phyloP scores from a whole-genome alignment of 2,888 invertebrate species.

The Dynastes maya region DNA sequence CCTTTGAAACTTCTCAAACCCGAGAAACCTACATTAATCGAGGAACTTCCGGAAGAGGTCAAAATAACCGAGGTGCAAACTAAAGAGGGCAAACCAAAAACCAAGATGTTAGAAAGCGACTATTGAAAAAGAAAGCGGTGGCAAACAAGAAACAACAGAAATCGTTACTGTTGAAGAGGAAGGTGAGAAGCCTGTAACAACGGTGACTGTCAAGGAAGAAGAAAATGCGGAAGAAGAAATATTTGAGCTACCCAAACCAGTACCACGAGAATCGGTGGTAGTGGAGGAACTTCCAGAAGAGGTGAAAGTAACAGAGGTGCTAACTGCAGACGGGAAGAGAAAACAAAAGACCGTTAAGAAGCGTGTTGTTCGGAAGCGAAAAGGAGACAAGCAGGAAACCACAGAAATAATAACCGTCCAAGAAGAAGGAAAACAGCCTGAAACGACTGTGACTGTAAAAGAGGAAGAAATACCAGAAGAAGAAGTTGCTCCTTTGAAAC shows the following conservation, averaged over 20 bases:
- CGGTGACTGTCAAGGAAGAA: conserved; percentile 58
- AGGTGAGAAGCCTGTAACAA: conserved; percentile 57
- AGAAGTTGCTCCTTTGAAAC: too few species aligned
- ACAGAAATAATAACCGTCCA: too few species aligned
- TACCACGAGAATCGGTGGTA: conserved; percentile 56
- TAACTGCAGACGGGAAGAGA: too few species aligned
- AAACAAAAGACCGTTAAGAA: too few species aligned
- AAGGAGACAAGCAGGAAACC: too few species aligned
- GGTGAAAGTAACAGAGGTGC: conserved; percentile 57
- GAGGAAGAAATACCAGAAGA: too few species aligned
- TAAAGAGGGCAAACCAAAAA: conserved; percentile 60
- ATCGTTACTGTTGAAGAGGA: conserved; percentile 65
- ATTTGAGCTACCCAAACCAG: conserved; percentile 51
- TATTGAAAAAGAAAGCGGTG: conserved; percentile 68
- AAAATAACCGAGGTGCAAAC: conserved; percentile 51
- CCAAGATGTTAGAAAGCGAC: conserved; percentile 65
- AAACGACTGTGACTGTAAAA: too few species aligned
- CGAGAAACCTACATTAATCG: conserved; percentile 50
- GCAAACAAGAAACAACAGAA: conserved; percentile 65
- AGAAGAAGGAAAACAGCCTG: too few species aligned
- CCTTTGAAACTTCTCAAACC: conserved; percentile 17
- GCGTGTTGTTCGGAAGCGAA: too few species aligned
- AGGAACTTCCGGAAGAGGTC: conserved; percentile 55
- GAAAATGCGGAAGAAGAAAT: conserved; percentile 55
- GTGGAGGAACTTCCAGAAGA: conserved; percentile 61